Evolutionary conservation across 2,113 vertebrate species (phyloP), one percentile per base, ranked within the genome.

Genomic region (Electrona antarctica): DNA sequence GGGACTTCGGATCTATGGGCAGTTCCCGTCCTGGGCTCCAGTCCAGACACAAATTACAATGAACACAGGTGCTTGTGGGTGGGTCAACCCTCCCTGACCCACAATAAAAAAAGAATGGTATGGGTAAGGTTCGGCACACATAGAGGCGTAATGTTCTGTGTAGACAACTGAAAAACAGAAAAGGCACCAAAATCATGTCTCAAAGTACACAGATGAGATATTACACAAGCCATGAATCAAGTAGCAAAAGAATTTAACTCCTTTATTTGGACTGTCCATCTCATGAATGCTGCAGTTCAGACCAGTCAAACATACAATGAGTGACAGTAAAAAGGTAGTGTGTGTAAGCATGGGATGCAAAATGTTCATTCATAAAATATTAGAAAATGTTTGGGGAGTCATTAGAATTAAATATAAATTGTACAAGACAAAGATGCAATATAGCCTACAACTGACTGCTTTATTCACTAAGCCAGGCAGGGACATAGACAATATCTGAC

Each of bases 221-320:
- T 47, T 12, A 21, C 52, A 85, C 56, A 89, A 62, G 60, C 48
- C 73, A 86, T 76, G 54, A 81, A 41, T 87, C 52, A 71, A 81
- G 64, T 82, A 89, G 86, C 87, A 90, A 89, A 92, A 91, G 81
- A 91, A 91, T 77, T 85, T 77, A 89, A 88, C 85, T 84, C 90
- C 74, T 92, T 91, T 92, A 90, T 92, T 92, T 87, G 80, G 82
- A 89, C 88, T 87, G 82, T 86, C 86, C 85, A 82, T 82, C 82
- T 72, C 78, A 83, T 63, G 60, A 72, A 87, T 85, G 87, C 85
- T 88, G 84, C 71, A 88, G 73, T 86, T 90, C 87, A 91, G 85
- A 91, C 86, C 85, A 88, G 87, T 89, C 85, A 86, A 86, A 90
- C 84, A 82, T 75, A 80, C 69, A 57, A 71, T 56, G 80, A 86